Base-by-base conservation (phyloP, 2,797 vertebrate genomes). In the Pyrocephalus nanus region DNA sequence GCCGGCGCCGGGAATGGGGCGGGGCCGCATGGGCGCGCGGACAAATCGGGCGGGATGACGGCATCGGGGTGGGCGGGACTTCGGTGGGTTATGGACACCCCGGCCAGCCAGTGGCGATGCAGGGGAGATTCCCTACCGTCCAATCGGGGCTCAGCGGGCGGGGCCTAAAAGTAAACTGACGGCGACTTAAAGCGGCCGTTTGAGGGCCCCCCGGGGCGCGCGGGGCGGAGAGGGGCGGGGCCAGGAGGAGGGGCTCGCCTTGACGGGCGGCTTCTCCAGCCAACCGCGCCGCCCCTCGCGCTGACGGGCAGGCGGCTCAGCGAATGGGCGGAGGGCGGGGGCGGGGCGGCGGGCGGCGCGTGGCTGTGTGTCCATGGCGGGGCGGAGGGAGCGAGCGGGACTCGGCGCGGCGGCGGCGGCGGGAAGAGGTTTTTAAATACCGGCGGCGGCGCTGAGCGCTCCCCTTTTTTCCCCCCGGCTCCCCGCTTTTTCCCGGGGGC, bases 401-500 rank as follows among this genome's bases (percentile, higher is more conserved):
- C 89, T 77, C 89, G 92, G 90, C 86, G 77, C 80, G 85, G 93
- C 87, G 86, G 78, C 65, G 90, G 81, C 91, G 85, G 91, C 90
- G 92, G 96, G 95, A 93, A 95, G 94, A 86, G 91, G 73, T 86
- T 95, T 92, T 95, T 89, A 94, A 95, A 94, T 86, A 96, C 93
- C 86, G 91, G 89, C 88, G 86, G 93, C 88, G 82, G 87, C 71
- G 36, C 57, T 26, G 83, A 93, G 79, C 86, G 32, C 88, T 75
- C 55, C 64, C 82, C 55, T 42, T 34, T 45, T 83, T 12, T 5
- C 25, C 36, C 17, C 17, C 17, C 8, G 42, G 57, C 38, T 43
- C 29, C 26, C 26, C 25, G 5, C 48, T 50, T 50, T 14, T 23
- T 8, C 12, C 30, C 22, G 22, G n/a, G 40, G 29, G 58, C 72